These are phyloP conservation scores for Cosmopolites sordidus DNA, from an alignment of 2,888 invertebrate genomes.

Conservation along the genomic window DNA sequence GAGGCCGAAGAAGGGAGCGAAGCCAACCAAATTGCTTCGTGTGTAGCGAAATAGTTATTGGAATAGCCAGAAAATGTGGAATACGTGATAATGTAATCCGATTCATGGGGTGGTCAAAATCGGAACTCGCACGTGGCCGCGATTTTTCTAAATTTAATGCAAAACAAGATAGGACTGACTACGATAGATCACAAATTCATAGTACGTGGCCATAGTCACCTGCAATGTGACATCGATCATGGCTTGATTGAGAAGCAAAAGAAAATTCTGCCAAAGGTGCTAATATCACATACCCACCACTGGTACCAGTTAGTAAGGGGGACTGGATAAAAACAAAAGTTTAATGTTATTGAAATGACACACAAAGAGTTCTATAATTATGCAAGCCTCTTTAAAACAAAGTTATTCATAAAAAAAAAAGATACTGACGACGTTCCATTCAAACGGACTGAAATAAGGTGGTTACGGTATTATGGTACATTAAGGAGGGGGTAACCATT, in stretches of 20 bases:
- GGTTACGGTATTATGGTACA: neutral
- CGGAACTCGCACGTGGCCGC: constrained; percentile 19
- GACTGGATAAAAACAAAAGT: constrained; percentile 10
- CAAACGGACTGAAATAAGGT: neutral
- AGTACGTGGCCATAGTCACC: constrained; percentile 21
- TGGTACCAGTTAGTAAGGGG: constrained; percentile 15
- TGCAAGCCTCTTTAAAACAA: neutral
- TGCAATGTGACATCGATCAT: constrained; percentile 24
- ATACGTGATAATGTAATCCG: too few relatives aligned
- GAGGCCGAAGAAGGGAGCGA: constrained; percentile 11
- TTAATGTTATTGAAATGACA: too few relatives aligned
- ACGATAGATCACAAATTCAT: constrained; percentile 24
- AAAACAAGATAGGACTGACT: constrained; percentile 7
- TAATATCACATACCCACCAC: too few relatives aligned
- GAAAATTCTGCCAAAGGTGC: constrained; percentile 11
- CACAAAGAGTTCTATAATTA: neutral
- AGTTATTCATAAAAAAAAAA: neutral
- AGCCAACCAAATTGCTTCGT: too few relatives aligned
- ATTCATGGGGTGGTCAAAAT: too few relatives aligned
- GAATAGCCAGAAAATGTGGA: too few relatives aligned
- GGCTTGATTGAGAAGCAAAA: constrained; percentile 22
- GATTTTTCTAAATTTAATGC: constrained; percentile 17
- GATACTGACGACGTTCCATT: neutral
- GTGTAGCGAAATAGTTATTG: constrained; percentile 3
- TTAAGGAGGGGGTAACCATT: neutral